Evolutionary conservation across 2,888 invertebrate species (phyloP).

Genomic region (Allacma fusca): DNA sequence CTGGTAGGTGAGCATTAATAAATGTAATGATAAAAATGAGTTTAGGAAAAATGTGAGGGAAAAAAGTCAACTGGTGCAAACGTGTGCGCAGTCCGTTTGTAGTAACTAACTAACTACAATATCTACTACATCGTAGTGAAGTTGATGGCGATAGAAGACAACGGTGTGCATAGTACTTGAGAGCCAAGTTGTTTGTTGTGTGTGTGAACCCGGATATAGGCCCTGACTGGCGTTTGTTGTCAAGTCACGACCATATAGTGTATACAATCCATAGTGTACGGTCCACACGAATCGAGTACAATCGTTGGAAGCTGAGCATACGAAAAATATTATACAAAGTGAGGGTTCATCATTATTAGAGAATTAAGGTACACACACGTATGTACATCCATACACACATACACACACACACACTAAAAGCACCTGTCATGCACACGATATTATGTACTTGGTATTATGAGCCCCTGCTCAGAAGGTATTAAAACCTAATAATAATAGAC

Average conservation of each 20-base stretch:
- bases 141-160: no score
- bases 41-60: not conserved
- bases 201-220: slow-evolving; percentile 58
- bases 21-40: slow-evolving; percentile 8
- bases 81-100: not conserved
- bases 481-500: not conserved
- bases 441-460: not conserved
- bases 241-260: slow-evolving; percentile 56
- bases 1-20: not conserved
- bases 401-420: not conserved
- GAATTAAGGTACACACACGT: slow-evolving; percentile 14
- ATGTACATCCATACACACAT: no score
- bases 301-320: not conserved
- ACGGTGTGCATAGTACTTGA: not conserved
- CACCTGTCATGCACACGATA: not conserved
- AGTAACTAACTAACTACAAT: no score
- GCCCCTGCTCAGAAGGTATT: not conserved
- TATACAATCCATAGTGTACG: slow-evolving; percentile 19
- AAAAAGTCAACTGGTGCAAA: slow-evolving; percentile 12
- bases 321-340: not conserved
- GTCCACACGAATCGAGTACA: slow-evolving; percentile 26
- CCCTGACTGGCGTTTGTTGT: slow-evolving; percentile 54
- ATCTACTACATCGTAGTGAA: no score
- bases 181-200: not conserved
- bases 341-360: slow-evolving; percentile 13